Conservation (phyloP, 2,113 vertebrate genomes). For the Falcunculus frontatus region DNA sequence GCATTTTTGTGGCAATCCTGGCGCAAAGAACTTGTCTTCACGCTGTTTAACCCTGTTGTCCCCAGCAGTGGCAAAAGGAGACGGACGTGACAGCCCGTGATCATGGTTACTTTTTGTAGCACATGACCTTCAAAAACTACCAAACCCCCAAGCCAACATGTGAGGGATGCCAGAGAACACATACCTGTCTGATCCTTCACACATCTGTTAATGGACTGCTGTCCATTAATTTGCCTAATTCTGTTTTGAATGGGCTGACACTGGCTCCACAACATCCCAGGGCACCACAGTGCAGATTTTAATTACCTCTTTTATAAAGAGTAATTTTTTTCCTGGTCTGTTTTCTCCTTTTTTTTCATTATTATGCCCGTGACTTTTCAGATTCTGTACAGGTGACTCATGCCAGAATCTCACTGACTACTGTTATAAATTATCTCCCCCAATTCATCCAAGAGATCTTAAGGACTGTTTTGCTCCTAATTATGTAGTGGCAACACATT, state of each 20-base stretch:
- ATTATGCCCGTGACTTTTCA: not conserved
- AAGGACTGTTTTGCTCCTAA: not conserved
- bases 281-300: not conserved
- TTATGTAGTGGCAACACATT: not conserved
- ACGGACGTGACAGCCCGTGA: accelerated
- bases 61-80: not conserved
- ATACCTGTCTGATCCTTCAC: not conserved
- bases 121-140: not conserved
- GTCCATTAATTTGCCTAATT: not conserved
- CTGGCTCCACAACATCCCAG: not conserved
- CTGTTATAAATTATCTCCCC: not conserved
- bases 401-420: not conserved
- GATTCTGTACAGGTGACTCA: not conserved
- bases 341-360: not conserved
- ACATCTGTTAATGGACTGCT: not conserved
- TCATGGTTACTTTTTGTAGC: not conserved
- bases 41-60: not conserved
- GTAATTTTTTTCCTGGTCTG: not conserved
- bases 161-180: not conserved
- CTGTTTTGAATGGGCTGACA: not conserved
- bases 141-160: not conserved
- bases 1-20: not conserved
- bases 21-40: not conserved
- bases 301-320: not conserved
- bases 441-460: not conserved